Percentiles rank a stretch among this genome's conserved stretches.
Evolutionary conservation across 2,113 vertebrate species (phyloP).

Genomic region (Dromaius novaehollandiae): DNA sequence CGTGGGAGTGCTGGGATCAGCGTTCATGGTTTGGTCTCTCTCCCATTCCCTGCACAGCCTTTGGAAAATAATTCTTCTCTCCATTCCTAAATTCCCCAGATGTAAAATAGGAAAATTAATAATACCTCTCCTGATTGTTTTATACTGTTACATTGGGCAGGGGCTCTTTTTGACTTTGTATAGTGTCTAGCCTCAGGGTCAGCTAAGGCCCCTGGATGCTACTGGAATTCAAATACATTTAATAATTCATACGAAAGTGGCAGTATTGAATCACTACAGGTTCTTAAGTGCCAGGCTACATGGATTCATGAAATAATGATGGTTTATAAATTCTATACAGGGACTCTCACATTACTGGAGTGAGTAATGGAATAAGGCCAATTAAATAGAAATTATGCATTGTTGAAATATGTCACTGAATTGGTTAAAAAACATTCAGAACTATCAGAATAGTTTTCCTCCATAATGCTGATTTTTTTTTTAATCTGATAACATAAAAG

Average conservation of each 20-base stretch:
- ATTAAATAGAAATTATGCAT: neutral
- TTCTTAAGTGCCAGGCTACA: neutral
- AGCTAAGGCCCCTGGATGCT: neutral
- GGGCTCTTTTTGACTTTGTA: neutral
- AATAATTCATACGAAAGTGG: neutral
- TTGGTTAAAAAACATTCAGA: neutral
- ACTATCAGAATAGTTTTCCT: neutral
- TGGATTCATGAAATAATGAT: neutral
- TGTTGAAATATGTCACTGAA: neutral
- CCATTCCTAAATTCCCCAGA: neutral
- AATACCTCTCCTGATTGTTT: neutral
- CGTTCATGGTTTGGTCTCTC: neutral
- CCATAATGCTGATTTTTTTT: neutral
- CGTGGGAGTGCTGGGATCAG: neutral
- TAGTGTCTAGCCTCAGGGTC: neutral
- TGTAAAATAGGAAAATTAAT: neutral
- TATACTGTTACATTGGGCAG: neutral
- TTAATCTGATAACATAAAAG: neutral
- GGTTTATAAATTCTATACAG: neutral
- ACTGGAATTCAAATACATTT: neutral
- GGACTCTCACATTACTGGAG: neutral
- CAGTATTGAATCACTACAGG: neutral
- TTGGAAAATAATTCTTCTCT: neutral
- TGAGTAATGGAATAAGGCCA: neutral
- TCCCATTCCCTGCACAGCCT: neutral